Evolutionary conservation across 2,888 invertebrate species (phyloP), one percentile per base, ranked within the genome.

Genomic region (Orchestes rusci): DNA sequence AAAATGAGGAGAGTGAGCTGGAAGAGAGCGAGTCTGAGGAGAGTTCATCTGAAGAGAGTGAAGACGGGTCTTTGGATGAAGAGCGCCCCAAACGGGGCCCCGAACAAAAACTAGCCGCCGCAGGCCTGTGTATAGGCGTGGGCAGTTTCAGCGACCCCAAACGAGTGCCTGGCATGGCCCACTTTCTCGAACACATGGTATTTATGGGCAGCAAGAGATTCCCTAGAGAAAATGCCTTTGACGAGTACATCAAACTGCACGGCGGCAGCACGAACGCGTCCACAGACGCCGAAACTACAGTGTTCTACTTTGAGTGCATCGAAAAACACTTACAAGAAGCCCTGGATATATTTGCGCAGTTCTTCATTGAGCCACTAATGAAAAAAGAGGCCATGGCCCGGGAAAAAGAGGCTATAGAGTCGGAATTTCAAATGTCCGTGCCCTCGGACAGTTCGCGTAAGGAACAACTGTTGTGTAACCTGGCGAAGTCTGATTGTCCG

Each of bases 181-280:
- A 90, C 65, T 89, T 90, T 63, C 73, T 90, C 2, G 90, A 90
- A 59, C 90, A 90, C 64, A 89, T 94, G 92, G 84, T 94, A 16
- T 94, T 92, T 62, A 93, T 93, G 92, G 94, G 93, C 20, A 91
- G 89, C 54, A 76, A 84, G 60, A 92, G 90, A 63, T 93, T 83
- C 65, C 89, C 85, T 5, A 74, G 79, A 62, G 92, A 93, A 70
- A 90, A 90, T 65, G 83, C 82, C 53, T 87, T 89, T 60, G 88
- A 89, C 69, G 72, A 83, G 1, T 88, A 82, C 56, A 77, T 89
- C 16, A 80, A 79, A 70, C 36, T 33, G 16, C 39, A 44, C 16
- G 51, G 92, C 2, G 94, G 93, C 3, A 81, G 79, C 5, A 82
- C 84, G 61, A 93, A 93, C 65, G 93, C 92, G 1, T 79, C 81